Evolutionary conservation across 2,888 invertebrate species (phyloP), one percentile per base, ranked within the genome.

Genomic region (Drosophila cognata): DNA sequence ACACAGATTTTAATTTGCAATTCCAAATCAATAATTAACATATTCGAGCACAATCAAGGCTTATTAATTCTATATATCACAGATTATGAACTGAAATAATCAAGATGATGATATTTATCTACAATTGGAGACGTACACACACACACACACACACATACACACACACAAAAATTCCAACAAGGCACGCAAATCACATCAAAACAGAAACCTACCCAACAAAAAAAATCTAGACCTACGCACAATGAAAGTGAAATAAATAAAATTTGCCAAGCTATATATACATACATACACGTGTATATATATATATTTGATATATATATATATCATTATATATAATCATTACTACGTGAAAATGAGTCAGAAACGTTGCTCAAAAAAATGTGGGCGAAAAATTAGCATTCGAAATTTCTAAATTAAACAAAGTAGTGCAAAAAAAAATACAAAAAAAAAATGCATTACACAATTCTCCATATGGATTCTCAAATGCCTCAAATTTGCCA

Each of bases 321-420:
- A 25, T 35, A 31, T 13, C 25, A 28, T 33, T 61, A 16, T 33
- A 38, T n/a, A 56, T 41, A 41, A 29, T 57, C 8, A 74, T 50
- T 57, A 57, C 67, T 61, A 61, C 13, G 61, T 41, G 41, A 36
- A 52, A 55, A 51, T 74, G 69, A 82, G 58, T 69, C 69, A 70
- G 53, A 60, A 43, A 48, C 7, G 13, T 5, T 53, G 13, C 51
- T 66, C 16, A 50, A 57, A 16, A 33, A 36, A 41, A 35, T 66
- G 82, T 84, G 84, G 81, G 84, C 52, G 48, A 63, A 38, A 81
- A 74, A 77, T 82, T 71, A 68, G 71, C 83, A 70, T 70, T 60
- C 53, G 51, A 64, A 59, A 65, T 62, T 55, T 41, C 41, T 7
- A 41, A 55, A 36, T 55, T 31, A 48, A 48, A 38, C 62, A 51